Percentiles rank a stretch among this genome's conserved stretches.
These are phyloP conservation scores for Motacilla tschutschensis DNA, from an alignment of 2,113 vertebrate species.

Conservation along the genomic window DNA sequence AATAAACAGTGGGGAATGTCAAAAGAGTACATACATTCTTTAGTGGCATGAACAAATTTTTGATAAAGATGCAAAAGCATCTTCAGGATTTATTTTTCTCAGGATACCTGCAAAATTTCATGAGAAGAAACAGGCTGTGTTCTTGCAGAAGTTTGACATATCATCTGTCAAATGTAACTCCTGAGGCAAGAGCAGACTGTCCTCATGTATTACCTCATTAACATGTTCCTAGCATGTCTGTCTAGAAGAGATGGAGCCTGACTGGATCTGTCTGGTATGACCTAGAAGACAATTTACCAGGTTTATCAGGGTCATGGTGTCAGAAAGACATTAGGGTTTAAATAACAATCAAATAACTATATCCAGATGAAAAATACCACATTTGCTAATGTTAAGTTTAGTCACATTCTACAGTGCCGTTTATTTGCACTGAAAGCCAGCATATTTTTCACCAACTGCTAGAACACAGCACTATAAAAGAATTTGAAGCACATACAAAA, in stretches of 20 bases:
- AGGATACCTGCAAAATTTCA: not conserved
- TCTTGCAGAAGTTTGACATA: not conserved
- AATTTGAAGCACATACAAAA: slow-evolving; percentile 7
- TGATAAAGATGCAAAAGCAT: not conserved
- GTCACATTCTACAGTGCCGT: not conserved
- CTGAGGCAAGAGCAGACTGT: not conserved
- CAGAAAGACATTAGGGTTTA: not conserved
- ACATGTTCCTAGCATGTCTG: not conserved
- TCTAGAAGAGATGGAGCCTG: not conserved
- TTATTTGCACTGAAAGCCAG: not conserved
- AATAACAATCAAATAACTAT: not conserved
- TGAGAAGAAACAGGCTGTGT: not conserved
- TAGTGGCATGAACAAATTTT: not conserved
- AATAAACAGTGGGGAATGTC: not conserved
- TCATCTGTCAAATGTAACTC: not conserved
- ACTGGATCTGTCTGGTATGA: not conserved
- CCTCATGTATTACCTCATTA: not conserved
- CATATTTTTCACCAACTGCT: not conserved
- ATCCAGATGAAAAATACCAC: not conserved
- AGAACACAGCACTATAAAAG: not conserved
- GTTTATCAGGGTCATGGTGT: not conserved
- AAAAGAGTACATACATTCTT: accelerated
- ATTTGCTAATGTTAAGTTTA: slow-evolving; percentile 1
- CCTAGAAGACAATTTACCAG: not conserved
- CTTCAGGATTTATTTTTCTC: not conserved